Base-by-base conservation (phyloP, 2,888 invertebrate genomes). In the Microctonus hyperodae region DNA sequence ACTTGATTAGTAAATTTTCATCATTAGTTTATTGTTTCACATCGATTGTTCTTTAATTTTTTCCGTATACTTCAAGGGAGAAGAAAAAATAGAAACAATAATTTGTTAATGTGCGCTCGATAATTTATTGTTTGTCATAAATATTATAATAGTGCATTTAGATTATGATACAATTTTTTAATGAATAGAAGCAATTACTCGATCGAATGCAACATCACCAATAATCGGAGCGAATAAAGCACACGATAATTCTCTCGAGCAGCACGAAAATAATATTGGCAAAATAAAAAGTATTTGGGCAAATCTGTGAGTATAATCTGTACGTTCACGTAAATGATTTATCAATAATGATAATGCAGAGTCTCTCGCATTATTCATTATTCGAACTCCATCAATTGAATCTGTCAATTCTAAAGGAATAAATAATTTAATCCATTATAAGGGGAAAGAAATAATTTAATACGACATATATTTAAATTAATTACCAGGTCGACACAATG, bases 401-500 rank as follows among this genome's bases (percentile, higher is more conserved):
- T 75, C 74, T 6, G 79, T 71, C 25, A 82, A 70, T 72, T 81
- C 81, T 82, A 66, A 22, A 37, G 51, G 53, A 64, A 44, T 16
- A 60, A 31, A 60, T 40, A 4, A 9, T 11, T 33, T 7, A 22
- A 13, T 56, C n/a, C 23, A 48, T 53, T 28, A 50, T 55, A 22
- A 55, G n/a, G 22, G 40, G 23, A 20, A 37, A 20, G 61, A 50
- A 20, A 60, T 50, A 35, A 37, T 10, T 2, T 44, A 10, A 59
- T 63, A 13, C n/a, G 37, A n/a, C 1, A 1, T 44, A n/a, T 20
- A 48, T 40, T 31, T 22, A 20, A 22, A 40, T 63, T 55, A 28
- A 58, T 76, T 76, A 88, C 87, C 87, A 76, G 85, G 85, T 13
- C 87, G 81, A 68, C 86, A 87, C 13, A 88, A 78, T 23, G 86